These are phyloP conservation scores for Cyclura pinguis DNA, from an alignment of 2,797 vertebrate genomes.

Conservation along the genomic window DNA sequence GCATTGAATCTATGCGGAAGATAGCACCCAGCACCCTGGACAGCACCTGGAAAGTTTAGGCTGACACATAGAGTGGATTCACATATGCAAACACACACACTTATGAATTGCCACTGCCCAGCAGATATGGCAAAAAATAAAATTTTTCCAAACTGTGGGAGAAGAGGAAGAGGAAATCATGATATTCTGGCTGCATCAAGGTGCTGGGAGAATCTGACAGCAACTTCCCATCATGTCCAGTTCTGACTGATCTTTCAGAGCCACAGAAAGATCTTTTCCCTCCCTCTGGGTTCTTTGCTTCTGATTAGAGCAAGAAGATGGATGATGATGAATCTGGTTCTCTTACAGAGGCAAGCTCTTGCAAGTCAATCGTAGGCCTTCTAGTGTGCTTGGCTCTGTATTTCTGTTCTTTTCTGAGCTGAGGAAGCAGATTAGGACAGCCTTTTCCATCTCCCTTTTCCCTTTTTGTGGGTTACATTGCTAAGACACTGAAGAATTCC, in stretches of 20 bases:
- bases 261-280: background rate
- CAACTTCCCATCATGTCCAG: conserved; percentile 25
- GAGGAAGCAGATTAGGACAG: background rate
- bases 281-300: background rate
- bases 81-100: too few relatives aligned
- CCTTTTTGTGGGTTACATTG: background rate
- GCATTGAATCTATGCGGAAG: background rate
- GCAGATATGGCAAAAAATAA: too few relatives aligned
- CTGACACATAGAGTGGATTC: background rate
- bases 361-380: background rate
- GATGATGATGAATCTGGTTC: background rate
- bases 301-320: background rate
- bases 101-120: too few relatives aligned
- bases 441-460: background rate
- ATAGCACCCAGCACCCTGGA: background rate
- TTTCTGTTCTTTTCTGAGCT: background rate
- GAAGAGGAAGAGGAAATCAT: too few relatives aligned
- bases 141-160: too few relatives aligned
- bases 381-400: background rate
- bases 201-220: conserved; percentile 38
- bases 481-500: background rate
- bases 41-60: background rate
- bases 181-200: conserved; percentile 6
- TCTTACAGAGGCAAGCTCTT: background rate
- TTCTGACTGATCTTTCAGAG: conserved; percentile 8